Evolutionary conservation across 2,113 vertebrate genomes (phyloP), one percentile per base, ranked within the genome.

Genomic region (Halcyon senegalensis): DNA sequence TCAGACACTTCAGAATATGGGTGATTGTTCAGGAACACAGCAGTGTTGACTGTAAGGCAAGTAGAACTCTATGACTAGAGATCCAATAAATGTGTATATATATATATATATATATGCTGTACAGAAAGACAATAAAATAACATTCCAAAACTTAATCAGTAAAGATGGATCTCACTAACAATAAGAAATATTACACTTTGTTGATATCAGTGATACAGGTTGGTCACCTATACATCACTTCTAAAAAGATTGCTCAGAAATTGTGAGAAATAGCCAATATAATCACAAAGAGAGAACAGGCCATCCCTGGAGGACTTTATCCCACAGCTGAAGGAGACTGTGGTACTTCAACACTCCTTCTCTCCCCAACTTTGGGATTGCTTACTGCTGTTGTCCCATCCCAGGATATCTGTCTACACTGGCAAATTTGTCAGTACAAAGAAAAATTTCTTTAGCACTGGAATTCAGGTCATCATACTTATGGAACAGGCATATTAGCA

Each of bases 371-470:
- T 67, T 75, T 87, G 33, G 21, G 21, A 37, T 37, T 1, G 21
- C 20, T 72, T 35, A 10, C 8, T 67, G 15, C 27, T 51, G 0
- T 2, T 5, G 9, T 43, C 2, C 50, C 5, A 8, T 80, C 18
- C 8, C 6, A n/a, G 10, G 18, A 41, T 53, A 2, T 1, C n/a
- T 35, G 13, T 7, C 9, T 55, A 15, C 5, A 10, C 2, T 67
- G 51, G 5, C 5, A 79, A n/a, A 27, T 86, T 48, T 35, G 35
- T 7, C 11, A 59, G 15, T 50, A 37, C 8, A 14, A 44, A 18
- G 23, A 55, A 50, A 1, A 2, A 35, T 39, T 33, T 74, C 7
- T 43, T 35, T 2, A 64, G 7, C 7, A 17, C 0, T 1, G 14
- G 6, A 64, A 30, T 4, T 58, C 41, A 46, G 33, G 20, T 55